A percentile compares a stretch with the other conserved stretches of the same genome.
These are phyloP conservation scores for Eremophila alpestris DNA, from an alignment of 2,797 vertebrate species.

Conservation along the genomic window DNA sequence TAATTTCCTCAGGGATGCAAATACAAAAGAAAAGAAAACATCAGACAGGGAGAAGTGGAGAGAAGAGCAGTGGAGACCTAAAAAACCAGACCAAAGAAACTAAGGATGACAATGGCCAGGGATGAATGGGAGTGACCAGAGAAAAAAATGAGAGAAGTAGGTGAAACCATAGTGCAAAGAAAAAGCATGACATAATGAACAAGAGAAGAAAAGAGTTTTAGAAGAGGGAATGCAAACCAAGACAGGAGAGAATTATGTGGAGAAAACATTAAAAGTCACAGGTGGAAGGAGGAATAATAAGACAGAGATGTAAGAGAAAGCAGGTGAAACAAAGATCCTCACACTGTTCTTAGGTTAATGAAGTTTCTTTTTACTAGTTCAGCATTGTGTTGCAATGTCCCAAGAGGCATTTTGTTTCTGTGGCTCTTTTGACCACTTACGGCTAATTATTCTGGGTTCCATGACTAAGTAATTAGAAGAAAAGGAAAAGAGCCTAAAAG, in stretches of 20 bases:
- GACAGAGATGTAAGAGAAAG: not conserved
- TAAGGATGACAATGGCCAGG: not conserved
- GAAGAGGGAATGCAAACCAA: not conserved
- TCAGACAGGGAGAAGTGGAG: not conserved
- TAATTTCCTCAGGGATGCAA: not conserved
- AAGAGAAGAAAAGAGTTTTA: not conserved
- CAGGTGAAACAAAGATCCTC: constrained; percentile 19
- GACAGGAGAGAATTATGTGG: not conserved
- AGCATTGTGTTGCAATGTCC: constrained; percentile 36
- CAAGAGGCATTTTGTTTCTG: constrained; percentile 46
- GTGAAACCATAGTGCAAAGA: not conserved
- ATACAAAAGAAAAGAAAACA: not conserved
- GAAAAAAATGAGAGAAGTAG: not conserved
- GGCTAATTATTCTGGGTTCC: constrained; percentile 13
- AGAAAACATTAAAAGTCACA: not conserved
- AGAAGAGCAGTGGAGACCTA: not conserved
- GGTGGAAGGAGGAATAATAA: not conserved
- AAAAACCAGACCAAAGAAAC: not conserved
- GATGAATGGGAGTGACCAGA: not conserved
- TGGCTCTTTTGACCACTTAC: constrained; percentile 30
- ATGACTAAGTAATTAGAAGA: constrained; percentile 38
- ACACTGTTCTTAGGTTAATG: not conserved
- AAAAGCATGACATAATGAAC: not conserved
- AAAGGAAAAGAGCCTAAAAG: constrained; percentile 49
- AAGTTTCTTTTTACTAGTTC: constrained; percentile 20